Evolutionary conservation across 2,888 invertebrate species (phyloP).

Genomic region (Osedax fenrisi): DNA sequence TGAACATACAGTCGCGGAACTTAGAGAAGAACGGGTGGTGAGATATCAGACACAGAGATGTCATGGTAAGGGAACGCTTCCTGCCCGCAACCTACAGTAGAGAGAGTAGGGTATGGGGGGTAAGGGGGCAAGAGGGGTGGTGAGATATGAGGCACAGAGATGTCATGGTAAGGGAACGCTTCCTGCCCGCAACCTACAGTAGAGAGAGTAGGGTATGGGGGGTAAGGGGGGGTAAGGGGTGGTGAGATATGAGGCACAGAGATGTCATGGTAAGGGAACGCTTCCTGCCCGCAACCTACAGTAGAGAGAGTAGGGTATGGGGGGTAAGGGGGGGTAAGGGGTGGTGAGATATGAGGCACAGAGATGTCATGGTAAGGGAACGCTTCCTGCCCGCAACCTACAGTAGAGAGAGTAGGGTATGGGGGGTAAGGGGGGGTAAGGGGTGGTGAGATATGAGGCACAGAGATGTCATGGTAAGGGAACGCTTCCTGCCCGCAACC

Average conservation of each 20-base stretch:
- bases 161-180: slow-evolving; percentile 78
- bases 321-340: slow-evolving; percentile 96
- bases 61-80: slow-evolving; percentile 73
- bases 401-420: too few species aligned
- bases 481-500: slow-evolving; percentile 53
- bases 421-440: slow-evolving; percentile 91
- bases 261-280: slow-evolving; percentile 87
- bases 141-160: slow-evolving; percentile 93
- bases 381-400: slow-evolving; percentile 50
- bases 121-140: slow-evolving; percentile 96
- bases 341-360: slow-evolving; percentile 95
- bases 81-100: slow-evolving; percentile 41
- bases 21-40: slow-evolving; percentile 98
- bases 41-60: slow-evolving; percentile 88
- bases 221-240: slow-evolving; percentile 96
- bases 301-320: too few species aligned
- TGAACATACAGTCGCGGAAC: slow-evolving; percentile 90
- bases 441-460: slow-evolving; percentile 97
- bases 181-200: slow-evolving; percentile 41
- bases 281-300: slow-evolving; percentile 42
- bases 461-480: slow-evolving; percentile 86
- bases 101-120: too few species aligned
- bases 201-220: too few species aligned
- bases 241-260: slow-evolving; percentile 90
- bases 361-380: slow-evolving; percentile 85